Conservation (phyloP, 2,888 invertebrate species). For the Agriopis leucophaearia region DNA sequence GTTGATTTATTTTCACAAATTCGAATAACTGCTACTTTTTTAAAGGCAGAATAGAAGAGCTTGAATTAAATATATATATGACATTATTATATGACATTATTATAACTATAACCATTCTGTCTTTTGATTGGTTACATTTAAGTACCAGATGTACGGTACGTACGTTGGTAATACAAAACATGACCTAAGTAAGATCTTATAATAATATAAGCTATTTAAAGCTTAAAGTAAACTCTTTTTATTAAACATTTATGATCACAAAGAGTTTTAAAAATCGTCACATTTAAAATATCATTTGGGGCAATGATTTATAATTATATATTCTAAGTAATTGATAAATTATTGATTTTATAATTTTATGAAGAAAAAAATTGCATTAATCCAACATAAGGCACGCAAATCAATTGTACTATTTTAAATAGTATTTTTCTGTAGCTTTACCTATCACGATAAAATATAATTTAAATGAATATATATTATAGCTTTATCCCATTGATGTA, state of each 20-base stretch:
- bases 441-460: background rate
- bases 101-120: background rate
- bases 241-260: conserved; percentile 30
- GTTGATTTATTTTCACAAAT: conserved; percentile 1
- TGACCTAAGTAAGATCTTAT: conserved; percentile 38
- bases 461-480: background rate
- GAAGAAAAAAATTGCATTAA: conserved; percentile 7
- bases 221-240: conserved; percentile 48
- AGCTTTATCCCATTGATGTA: background rate
- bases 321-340: background rate
- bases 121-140: background rate
- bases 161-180: conserved; percentile 9
- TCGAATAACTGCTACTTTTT: background rate
- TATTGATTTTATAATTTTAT: background rate
- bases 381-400: conserved; percentile 66
- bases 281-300: conserved; percentile 25
- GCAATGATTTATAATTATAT: conserved; percentile 15
- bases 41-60: background rate
- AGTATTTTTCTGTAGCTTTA: background rate
- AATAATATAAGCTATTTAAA: conserved; percentile 45
- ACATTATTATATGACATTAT: background rate
- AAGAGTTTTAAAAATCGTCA: conserved; percentile 27
- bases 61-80: background rate
- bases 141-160: background rate
- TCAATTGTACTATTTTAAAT: conserved; percentile 35